A percentile compares a stretch with the other conserved stretches of the same genome.
Conservation (phyloP, 2,888 invertebrate genomes). For the Protonemura montana region DNA sequence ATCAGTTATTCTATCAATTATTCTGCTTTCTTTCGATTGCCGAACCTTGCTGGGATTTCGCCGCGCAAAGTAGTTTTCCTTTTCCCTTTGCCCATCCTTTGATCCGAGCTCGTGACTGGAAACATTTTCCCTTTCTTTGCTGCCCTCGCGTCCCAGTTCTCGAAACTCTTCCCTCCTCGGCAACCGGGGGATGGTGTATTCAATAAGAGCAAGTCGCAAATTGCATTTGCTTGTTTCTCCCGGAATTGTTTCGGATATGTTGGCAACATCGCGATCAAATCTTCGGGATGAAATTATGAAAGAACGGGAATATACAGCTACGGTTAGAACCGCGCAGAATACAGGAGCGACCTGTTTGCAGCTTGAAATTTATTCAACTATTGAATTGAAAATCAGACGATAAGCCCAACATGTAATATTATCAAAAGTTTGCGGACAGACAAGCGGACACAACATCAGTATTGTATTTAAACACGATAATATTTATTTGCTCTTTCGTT, state of each 20-base stretch:
- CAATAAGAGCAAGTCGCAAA: constrained; percentile 44
- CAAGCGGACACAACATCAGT: too few relatives aligned
- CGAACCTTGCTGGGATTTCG: too few relatives aligned
- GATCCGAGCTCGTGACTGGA: not conserved
- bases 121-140: not conserved
- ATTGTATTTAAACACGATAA: not conserved
- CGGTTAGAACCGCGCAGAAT: not conserved
- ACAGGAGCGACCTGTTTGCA: not conserved
- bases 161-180: constrained; percentile 5
- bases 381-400: too few relatives aligned
- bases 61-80: too few relatives aligned
- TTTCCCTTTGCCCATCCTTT: not conserved
- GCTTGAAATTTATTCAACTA: not conserved
- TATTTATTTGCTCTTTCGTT: not conserved
- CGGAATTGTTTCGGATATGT: not conserved
- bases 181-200: not conserved
- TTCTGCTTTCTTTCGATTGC: too few relatives aligned
- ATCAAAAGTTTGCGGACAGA: too few relatives aligned
- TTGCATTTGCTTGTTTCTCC: constrained; percentile 49
- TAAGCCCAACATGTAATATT: too few relatives aligned
- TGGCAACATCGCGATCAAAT: constrained; percentile 3
- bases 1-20: not conserved
- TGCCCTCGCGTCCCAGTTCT: not conserved
- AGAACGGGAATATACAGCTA: not conserved
- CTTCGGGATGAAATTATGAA: constrained; percentile 5